phyloP scores from a whole-genome alignment of 2,113 vertebrate species.

The Microcebus lehilahytsara region DNA sequence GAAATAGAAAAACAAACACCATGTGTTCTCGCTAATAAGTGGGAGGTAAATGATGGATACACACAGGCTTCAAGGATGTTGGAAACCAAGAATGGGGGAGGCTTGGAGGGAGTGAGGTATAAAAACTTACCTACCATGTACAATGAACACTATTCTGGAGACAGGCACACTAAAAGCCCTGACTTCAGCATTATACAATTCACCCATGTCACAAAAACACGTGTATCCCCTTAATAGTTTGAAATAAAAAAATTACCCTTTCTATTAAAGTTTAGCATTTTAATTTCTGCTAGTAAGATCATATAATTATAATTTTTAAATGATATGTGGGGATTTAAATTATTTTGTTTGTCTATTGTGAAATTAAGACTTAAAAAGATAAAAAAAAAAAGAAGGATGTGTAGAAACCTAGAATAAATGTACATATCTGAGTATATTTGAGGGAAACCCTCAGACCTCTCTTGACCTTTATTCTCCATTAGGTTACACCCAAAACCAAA shows the following conservation, averaged over 20 bases:
- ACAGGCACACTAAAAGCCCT: too few species aligned
- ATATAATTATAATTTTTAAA: conserved; percentile 23
- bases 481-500: neutral
- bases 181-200: too few species aligned
- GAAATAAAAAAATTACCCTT: neutral
- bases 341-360: neutral
- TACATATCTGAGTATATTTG: neutral
- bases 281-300: conserved; percentile 47
- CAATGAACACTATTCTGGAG: too few species aligned
- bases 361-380: neutral
- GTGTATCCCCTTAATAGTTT: too few species aligned
- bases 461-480: neutral
- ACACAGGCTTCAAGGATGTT: too few species aligned
- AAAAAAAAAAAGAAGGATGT: neutral
- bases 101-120: too few species aligned
- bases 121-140: too few species aligned
- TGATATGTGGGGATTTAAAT: neutral
- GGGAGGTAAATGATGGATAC: too few species aligned
- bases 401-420: neutral
- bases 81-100: too few species aligned
- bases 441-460: neutral
- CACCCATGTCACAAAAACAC: too few species aligned
- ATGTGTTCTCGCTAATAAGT: too few species aligned
- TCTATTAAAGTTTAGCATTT: conserved; percentile 46
- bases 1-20: too few species aligned